Percentiles rank a stretch among this genome's conserved stretches.
phyloP scores from a whole-genome alignment of 2,888 invertebrate genomes.

The Pristionchus exspectatus region DNA sequence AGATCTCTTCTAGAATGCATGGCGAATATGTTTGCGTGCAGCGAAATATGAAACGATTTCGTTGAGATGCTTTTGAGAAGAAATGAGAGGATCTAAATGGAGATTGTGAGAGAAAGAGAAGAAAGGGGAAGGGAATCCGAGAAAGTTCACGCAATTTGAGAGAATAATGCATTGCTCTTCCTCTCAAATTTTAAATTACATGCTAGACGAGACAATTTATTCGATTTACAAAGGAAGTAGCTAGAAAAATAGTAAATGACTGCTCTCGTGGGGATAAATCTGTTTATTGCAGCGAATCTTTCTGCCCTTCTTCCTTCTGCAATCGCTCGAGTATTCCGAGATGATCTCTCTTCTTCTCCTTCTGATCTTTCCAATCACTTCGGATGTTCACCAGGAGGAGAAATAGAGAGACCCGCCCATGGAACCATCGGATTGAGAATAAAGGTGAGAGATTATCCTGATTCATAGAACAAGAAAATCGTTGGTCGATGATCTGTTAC shows the following conservation, averaged over 20 bases:
- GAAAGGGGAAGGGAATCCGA: neutral
- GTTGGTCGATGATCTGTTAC: neutral
- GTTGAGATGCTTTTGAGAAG: constrained; percentile 14
- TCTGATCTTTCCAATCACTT: constrained; percentile 53
- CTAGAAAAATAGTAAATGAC: no score
- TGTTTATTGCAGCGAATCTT: constrained; percentile 18
- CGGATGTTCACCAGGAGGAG: constrained; percentile 52
- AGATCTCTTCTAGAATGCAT: constrained; percentile 44
- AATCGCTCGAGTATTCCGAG: constrained; percentile 46
- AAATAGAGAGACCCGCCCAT: neutral
- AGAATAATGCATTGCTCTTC: neutral
- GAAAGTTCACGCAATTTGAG: neutral
- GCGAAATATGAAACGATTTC: constrained; percentile 40
- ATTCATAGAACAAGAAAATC: neutral
- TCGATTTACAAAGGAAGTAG: neutral
- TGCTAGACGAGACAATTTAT: neutral
- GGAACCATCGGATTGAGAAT: constrained; percentile 21
- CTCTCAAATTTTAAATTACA: neutral
- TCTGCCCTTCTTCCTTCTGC: constrained; percentile 42
- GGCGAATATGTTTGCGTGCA: constrained; percentile 41
- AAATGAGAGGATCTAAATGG: constrained; percentile 25
- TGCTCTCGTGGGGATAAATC: neutral
- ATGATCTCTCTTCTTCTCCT: constrained; percentile 26
- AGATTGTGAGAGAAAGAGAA: neutral
- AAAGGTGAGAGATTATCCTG: neutral